Evolutionary conservation across 64 coral and sea anemone species (phyloP).

Genomic region (Stichodactyla mertensii): DNA sequence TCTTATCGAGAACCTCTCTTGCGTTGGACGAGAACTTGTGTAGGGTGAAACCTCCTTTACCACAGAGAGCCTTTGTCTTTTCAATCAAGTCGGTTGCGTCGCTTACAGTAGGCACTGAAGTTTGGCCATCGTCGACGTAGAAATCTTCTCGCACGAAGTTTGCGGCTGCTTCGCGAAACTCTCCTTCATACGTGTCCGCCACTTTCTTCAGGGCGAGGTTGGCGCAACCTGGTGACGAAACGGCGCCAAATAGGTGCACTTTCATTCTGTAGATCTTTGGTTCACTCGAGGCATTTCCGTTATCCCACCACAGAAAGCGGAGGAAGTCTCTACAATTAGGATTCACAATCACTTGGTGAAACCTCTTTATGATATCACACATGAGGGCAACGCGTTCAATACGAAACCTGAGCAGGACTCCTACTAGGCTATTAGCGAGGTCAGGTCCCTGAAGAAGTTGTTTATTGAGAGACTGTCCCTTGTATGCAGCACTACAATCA

Average conservation of each 20-base stretch:
- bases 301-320: slow-evolving; percentile 2
- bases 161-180: not conserved
- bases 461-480: not conserved
- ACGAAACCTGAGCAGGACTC: not conserved
- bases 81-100: not conserved
- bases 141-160: slow-evolving; percentile 8
- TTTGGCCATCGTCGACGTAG: slow-evolving; percentile 19
- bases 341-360: not conserved
- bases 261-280: not conserved
- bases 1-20: not conserved
- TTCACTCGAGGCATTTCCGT: not conserved
- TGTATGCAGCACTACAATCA: not conserved
- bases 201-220: slow-evolving; percentile 4
- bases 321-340: not conserved
- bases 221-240: slow-evolving; percentile 3
- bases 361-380: not conserved
- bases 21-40: slow-evolving; percentile 12
- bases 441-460: not conserved
- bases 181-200: slow-evolving; percentile 4
- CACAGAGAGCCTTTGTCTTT: slow-evolving; percentile 3
- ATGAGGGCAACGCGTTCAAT: not conserved
- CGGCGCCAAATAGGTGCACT: slow-evolving; percentile 1
- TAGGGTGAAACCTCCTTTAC: slow-evolving; percentile 14
- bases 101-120: not conserved
- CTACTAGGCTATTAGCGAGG: not conserved